Conservation (phyloP, 2,888 invertebrate genomes). For the Vanessa cardui region DNA sequence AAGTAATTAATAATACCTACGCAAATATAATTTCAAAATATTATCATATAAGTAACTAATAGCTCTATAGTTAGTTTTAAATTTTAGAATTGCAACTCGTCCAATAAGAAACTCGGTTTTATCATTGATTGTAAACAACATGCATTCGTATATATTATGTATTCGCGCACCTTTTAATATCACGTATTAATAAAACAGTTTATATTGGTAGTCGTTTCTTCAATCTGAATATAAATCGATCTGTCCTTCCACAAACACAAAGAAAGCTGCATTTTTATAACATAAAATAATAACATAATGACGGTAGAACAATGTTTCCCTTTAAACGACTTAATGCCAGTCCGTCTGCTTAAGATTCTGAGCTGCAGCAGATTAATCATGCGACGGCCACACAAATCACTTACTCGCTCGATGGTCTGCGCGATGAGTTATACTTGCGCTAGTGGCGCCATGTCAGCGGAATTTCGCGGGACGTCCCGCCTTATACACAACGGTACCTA, state of each 20-base stretch:
- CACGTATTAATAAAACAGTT: background rate
- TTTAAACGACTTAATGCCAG: conserved; percentile 13
- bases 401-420: conserved; percentile 35
- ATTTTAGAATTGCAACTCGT: too few species aligned
- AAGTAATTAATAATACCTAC: too few species aligned
- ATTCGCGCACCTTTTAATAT: too few species aligned
- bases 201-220: background rate
- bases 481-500: too few species aligned
- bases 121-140: too few species aligned
- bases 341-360: conserved; percentile 15
- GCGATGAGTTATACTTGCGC: conserved; percentile 22
- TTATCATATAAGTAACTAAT: too few species aligned
- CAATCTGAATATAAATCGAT: conserved; percentile 6
- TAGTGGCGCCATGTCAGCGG: conserved; percentile 8
- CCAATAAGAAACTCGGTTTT: too few species aligned
- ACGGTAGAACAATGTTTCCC: conserved; percentile 9
- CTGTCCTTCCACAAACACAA: background rate
- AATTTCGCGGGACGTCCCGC: background rate
- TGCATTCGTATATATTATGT: too few species aligned
- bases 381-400: conserved; percentile 36
- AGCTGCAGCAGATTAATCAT: conserved; percentile 23
- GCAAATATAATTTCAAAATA: too few species aligned
- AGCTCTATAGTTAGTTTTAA: too few species aligned
- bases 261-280: background rate
- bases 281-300: conserved; percentile 2